Conservation (phyloP, 2,888 invertebrate genomes). For the Pachydiplax longipennis region DNA sequence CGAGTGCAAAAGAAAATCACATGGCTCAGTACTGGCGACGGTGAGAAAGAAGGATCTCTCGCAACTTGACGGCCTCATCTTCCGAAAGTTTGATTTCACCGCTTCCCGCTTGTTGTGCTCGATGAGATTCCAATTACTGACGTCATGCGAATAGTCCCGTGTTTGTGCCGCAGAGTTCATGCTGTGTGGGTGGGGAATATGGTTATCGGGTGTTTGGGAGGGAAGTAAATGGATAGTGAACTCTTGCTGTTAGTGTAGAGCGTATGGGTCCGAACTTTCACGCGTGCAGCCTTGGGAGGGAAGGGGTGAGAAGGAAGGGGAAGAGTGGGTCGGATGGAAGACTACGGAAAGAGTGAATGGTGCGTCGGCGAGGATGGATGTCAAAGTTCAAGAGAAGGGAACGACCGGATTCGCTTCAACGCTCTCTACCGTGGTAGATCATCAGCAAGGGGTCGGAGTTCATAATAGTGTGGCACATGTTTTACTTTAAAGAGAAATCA, state of each 20-base stretch:
- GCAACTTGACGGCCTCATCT: not conserved
- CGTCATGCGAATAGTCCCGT: not conserved
- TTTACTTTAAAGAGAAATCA: too few relatives aligned
- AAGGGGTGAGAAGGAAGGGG: not conserved
- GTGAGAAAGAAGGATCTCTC: not conserved
- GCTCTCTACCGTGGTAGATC: not conserved
- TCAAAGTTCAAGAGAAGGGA: not conserved
- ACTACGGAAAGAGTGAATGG: not conserved
- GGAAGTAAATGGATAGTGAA: not conserved
- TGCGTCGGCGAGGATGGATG: not conserved
- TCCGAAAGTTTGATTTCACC: not conserved
- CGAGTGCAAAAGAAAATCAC: not conserved
- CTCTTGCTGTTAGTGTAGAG: not conserved
- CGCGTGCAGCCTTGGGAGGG: constrained; percentile 15
- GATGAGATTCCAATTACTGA: not conserved
- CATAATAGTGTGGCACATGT: too few relatives aligned
- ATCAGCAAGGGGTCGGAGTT: too few relatives aligned
- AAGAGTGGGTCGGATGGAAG: not conserved
- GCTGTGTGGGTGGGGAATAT: not conserved
- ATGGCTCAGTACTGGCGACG: not conserved
- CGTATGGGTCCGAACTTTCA: not conserved
- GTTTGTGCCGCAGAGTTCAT: not conserved
- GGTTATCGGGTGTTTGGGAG: not conserved
- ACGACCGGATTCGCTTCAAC: too few relatives aligned
- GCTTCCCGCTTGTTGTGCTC: not conserved